Conservation (phyloP, 1,140 invertebrate genomes). For the Lordiphosa collinella region DNA sequence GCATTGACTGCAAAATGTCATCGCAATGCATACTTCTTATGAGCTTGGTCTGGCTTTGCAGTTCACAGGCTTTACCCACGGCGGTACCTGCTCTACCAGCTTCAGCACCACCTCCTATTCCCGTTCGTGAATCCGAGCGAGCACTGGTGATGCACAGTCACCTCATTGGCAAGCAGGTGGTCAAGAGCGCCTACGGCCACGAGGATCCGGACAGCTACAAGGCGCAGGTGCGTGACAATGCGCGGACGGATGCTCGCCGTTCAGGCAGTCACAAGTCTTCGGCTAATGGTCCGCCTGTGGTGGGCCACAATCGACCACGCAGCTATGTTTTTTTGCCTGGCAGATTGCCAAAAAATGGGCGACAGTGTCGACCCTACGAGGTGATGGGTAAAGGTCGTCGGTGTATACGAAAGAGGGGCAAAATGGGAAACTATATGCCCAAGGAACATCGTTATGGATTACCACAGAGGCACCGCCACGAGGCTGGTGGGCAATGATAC, state of each 20-base stretch:
- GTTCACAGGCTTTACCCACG: background rate
- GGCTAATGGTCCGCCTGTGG: background rate
- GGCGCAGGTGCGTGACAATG: background rate
- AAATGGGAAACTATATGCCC: slow-evolving; percentile 19
- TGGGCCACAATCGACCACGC: slow-evolving; percentile 16
- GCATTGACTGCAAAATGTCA: background rate
- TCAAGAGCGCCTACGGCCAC: background rate
- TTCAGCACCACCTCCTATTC: too few species aligned
- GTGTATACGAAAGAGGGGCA: slow-evolving; percentile 32
- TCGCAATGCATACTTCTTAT: too few species aligned
- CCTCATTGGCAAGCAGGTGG: slow-evolving; percentile 1
- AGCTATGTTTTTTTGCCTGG: slow-evolving; percentile 30
- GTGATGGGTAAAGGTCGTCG: slow-evolving; percentile 19
- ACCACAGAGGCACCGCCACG: too few species aligned
- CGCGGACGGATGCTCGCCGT: background rate
- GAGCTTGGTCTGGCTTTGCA: background rate
- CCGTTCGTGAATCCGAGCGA: too few species aligned
- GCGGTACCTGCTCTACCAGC: too few species aligned
- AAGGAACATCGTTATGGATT: slow-evolving; percentile 21
- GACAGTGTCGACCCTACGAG: slow-evolving; percentile 38
- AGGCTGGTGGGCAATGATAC: too few species aligned
- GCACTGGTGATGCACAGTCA: background rate
- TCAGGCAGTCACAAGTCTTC: too few species aligned
- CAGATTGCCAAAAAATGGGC: background rate
- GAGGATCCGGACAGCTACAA: background rate